phyloP scores from a whole-genome alignment of 64 coral and sea anemone genomes.

The Pachyseris speciosa region DNA sequence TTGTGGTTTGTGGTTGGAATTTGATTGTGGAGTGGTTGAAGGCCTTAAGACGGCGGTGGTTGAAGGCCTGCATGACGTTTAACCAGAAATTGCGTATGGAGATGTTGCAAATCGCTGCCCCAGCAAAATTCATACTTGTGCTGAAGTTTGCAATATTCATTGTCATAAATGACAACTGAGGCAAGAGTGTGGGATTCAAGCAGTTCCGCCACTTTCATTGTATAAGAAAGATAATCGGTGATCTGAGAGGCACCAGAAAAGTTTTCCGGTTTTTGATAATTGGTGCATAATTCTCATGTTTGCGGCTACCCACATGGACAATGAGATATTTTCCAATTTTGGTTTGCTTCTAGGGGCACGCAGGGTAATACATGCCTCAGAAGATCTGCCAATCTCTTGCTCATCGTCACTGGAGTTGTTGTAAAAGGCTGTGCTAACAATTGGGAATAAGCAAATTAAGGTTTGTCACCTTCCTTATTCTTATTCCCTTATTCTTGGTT shows the following conservation, averaged over 20 bases:
- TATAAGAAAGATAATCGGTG: too few species aligned
- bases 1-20: not conserved
- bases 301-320: too few species aligned
- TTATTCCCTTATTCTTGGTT: not conserved
- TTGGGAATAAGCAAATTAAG: conserved; percentile 23
- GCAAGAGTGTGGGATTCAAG: conserved; percentile 4
- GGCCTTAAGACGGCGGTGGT: not conserved
- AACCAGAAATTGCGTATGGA: not conserved
- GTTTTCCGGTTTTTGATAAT: conserved; percentile 4
- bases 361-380: conserved; percentile 1
- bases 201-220: too few species aligned
- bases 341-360: conserved; percentile 15
- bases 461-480: conserved; percentile 22
- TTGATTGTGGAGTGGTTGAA: not conserved
- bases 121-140: conserved; percentile 14
- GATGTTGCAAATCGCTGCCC: conserved; percentile 19
- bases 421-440: not conserved
- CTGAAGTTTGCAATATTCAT: conserved; percentile 32
- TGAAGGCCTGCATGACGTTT: not conserved
- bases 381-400: conserved; percentile 9
- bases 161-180: not conserved
- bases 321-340: conserved; percentile 58
- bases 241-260: not conserved
- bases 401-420: not conserved
- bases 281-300: conserved; percentile 23